These are phyloP conservation scores for Aphodius sticticus DNA, from an alignment of 2,888 invertebrate species.

Conservation along the genomic window DNA sequence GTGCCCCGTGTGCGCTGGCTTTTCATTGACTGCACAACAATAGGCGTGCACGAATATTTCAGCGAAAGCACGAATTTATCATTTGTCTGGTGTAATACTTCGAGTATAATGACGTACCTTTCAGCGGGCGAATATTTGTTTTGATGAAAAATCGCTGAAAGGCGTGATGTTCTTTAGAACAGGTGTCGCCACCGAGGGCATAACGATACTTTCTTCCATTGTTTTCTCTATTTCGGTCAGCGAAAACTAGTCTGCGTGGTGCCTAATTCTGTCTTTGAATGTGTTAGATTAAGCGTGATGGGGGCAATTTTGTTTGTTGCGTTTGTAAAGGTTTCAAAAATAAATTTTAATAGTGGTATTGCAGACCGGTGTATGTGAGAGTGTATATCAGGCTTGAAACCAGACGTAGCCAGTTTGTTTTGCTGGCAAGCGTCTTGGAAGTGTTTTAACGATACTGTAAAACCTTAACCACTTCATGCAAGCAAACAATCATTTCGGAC, in stretches of 20 bases:
- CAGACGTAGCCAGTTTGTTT: background rate
- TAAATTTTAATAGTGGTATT: background rate
- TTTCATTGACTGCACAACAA: constrained; percentile 22
- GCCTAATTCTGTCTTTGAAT: background rate
- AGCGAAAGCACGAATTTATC: constrained; percentile 12
- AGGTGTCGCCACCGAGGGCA: background rate
- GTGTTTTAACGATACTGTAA: background rate
- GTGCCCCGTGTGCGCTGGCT: background rate
- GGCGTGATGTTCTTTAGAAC: background rate
- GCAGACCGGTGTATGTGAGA: background rate
- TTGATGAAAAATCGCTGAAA: constrained; percentile 9
- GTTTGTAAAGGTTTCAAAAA: background rate
- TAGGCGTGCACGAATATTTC: background rate
- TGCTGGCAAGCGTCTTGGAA: background rate
- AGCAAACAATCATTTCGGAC: background rate
- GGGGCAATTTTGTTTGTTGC: background rate
- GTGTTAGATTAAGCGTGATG: background rate
- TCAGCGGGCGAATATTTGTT: background rate
- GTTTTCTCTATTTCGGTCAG: background rate
- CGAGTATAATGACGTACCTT: constrained; percentile 7
- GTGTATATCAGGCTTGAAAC: background rate
- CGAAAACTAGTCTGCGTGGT: background rate
- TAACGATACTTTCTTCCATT: background rate
- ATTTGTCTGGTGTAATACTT: constrained; percentile 7
- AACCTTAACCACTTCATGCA: background rate